Evolutionary conservation across 2,888 invertebrate genomes (phyloP).

Genomic region (Eupsilia transversa): DNA sequence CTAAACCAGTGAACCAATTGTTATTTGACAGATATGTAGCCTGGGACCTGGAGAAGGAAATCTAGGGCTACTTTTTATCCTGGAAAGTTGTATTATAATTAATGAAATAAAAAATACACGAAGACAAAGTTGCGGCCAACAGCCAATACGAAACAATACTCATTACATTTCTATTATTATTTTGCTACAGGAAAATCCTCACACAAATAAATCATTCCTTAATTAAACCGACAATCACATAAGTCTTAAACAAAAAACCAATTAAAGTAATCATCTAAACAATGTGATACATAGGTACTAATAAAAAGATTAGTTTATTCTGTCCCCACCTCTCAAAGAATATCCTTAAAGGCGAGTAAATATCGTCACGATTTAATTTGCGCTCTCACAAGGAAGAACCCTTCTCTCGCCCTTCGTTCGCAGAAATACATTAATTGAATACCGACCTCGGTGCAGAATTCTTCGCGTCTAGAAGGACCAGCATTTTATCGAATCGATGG

Average conservation of each 20-base stretch:
- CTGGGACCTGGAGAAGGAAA: no score
- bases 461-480: conserved; percentile 6
- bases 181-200: background rate
- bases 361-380: conserved; percentile 52
- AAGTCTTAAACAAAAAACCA: background rate
- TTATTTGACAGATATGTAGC: no score
- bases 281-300: background rate
- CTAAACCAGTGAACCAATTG: no score
- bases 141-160: background rate
- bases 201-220: background rate
- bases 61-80: no score
- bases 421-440: conserved; percentile 51
- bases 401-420: conserved; percentile 13
- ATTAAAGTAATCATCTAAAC: background rate
- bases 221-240: background rate
- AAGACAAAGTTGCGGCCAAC: no score
- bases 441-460: conserved; percentile 22
- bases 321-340: background rate
- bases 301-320: conserved; percentile 12
- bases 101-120: no score
- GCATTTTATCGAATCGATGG: conserved; percentile 13
- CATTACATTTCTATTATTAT: background rate
- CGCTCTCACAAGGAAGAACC: conserved; percentile 17
- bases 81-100: no score
- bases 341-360: conserved; percentile 11